Percentiles rank a stretch among this genome's conserved stretches.
These are phyloP conservation scores for Agrotis clavis DNA, from an alignment of 2,888 invertebrate species.

Conservation along the genomic window DNA sequence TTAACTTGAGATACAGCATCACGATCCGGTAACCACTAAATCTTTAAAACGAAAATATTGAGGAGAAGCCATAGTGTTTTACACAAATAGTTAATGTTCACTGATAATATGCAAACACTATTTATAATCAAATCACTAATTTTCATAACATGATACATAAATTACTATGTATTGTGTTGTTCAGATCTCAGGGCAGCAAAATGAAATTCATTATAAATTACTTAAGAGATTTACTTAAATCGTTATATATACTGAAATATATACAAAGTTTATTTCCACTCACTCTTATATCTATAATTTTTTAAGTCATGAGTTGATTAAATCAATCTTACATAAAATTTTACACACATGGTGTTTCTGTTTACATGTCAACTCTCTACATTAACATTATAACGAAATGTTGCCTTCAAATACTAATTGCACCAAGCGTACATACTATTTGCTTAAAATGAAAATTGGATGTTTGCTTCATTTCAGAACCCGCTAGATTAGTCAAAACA, in stretches of 20 bases:
- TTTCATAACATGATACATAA: slow-evolving; percentile 9
- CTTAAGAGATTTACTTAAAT: slow-evolving; percentile 90
- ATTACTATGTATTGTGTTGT: slow-evolving; percentile 50
- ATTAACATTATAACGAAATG: slow-evolving; percentile 77
- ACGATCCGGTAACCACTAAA: slow-evolving; percentile 39
- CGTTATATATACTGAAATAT: slow-evolving; percentile 90
- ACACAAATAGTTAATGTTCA: slow-evolving; percentile 54
- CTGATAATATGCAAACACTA: slow-evolving; percentile 50
- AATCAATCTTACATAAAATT: slow-evolving; percentile 88
- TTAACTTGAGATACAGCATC: slow-evolving; percentile 63
- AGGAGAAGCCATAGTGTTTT: slow-evolving; percentile 62
- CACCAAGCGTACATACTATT: slow-evolving; percentile 79
- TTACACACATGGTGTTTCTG: slow-evolving; percentile 83
- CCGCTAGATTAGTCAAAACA: slow-evolving; percentile 58
- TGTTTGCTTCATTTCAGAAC: slow-evolving; percentile 53
- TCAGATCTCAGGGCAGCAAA: slow-evolving; percentile 90
- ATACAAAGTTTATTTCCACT: slow-evolving; percentile 89
- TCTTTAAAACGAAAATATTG: slow-evolving; percentile 38
- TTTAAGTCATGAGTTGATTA: slow-evolving; percentile 89
- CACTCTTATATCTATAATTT: slow-evolving; percentile 87
- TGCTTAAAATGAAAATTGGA: slow-evolving; percentile 63
- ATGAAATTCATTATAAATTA: slow-evolving; percentile 88
- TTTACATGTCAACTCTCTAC: slow-evolving; percentile 82
- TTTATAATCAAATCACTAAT: not conserved
- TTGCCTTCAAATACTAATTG: slow-evolving; percentile 81